A percentile compares a stretch with the other conserved stretches of the same genome.
These are phyloP conservation scores for Lasioglossum malachurum DNA, from an alignment of 2,888 invertebrate genomes.

Conservation along the genomic window DNA sequence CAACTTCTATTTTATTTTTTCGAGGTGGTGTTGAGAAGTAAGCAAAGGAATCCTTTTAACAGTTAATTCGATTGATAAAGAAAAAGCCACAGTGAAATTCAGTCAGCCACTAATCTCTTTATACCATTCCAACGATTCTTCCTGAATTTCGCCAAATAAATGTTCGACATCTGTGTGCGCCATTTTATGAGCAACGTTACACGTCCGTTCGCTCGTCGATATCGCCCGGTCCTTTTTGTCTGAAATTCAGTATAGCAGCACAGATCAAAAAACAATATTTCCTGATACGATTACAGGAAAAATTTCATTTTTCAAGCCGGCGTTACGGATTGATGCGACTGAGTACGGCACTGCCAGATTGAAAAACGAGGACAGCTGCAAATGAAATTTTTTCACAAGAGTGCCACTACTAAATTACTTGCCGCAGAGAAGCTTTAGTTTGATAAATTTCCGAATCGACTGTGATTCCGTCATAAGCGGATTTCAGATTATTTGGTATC, in stretches of 20 bases:
- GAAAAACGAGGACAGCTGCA: background rate
- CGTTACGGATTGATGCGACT: background rate
- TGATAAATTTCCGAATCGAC: slow-evolving; percentile 18
- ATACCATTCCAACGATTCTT: background rate
- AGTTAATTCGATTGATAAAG: background rate
- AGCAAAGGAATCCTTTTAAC: background rate
- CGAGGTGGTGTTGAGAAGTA: background rate
- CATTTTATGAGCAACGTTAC: background rate
- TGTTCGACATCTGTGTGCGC: background rate
- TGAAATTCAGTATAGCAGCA: background rate
- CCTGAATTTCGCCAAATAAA: background rate
- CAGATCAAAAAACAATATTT: background rate
- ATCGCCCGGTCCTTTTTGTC: background rate
- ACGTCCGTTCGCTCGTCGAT: background rate
- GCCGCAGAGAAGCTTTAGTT: slow-evolving; percentile 5
- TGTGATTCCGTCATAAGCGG: slow-evolving; percentile 42
- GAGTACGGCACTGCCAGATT: background rate
- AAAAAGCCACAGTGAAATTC: background rate
- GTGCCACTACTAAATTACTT: slow-evolving; percentile 7
- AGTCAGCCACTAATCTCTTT: background rate
- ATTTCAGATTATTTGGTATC: slow-evolving; percentile 37
- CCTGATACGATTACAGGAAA: background rate
- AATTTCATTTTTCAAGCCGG: slow-evolving; percentile 1
- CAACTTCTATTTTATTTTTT: background rate
- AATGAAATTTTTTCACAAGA: slow-evolving; percentile 24